Conservation (phyloP, 2,888 invertebrate species). For the Caprella mutica region DNA sequence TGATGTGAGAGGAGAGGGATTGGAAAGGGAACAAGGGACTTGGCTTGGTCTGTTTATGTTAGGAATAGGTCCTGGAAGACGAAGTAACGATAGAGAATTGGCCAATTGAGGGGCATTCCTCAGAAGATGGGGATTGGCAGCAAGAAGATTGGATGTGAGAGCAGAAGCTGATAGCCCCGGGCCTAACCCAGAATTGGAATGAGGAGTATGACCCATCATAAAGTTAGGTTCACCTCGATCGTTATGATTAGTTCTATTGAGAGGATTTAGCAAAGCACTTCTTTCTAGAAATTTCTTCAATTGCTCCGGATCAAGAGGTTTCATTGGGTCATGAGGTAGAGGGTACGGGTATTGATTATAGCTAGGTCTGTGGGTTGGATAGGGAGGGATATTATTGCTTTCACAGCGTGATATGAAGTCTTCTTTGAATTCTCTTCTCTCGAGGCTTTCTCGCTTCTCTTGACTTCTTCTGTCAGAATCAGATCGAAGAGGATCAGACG, state of each 20-base stretch:
- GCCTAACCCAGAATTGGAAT: constrained; percentile 35
- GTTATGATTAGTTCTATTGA: constrained; percentile 29
- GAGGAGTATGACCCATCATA: constrained; percentile 8
- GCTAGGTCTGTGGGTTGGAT: background rate
- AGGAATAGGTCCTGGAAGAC: constrained; percentile 44
- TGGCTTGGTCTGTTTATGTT: constrained; percentile 48
- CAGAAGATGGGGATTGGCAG: constrained; percentile 37
- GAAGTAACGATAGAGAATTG: constrained; percentile 41
- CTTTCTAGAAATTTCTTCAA: constrained; percentile 50
- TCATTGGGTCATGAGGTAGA: constrained; percentile 15
- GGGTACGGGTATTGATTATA: constrained; percentile 15
- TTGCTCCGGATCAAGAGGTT: constrained; percentile 18
- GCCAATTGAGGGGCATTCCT: constrained; percentile 40
- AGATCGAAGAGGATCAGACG: background rate
- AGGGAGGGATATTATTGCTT: constrained; percentile 10
- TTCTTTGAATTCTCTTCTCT: constrained; percentile 4
- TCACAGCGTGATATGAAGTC: constrained; percentile 3
- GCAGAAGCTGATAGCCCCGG: constrained; percentile 41
- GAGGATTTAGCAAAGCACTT: constrained; percentile 31
- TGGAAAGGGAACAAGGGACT: constrained; percentile 24
- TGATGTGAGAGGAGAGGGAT: constrained; percentile 42
- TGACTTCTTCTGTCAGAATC: constrained; percentile 5
- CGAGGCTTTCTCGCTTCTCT: constrained; percentile 1
- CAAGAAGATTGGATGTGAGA: constrained; percentile 44
- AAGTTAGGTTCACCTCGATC: constrained; percentile 6